Conservation (phyloP, 2,113 vertebrate species). For the Charadrius vociferus region DNA sequence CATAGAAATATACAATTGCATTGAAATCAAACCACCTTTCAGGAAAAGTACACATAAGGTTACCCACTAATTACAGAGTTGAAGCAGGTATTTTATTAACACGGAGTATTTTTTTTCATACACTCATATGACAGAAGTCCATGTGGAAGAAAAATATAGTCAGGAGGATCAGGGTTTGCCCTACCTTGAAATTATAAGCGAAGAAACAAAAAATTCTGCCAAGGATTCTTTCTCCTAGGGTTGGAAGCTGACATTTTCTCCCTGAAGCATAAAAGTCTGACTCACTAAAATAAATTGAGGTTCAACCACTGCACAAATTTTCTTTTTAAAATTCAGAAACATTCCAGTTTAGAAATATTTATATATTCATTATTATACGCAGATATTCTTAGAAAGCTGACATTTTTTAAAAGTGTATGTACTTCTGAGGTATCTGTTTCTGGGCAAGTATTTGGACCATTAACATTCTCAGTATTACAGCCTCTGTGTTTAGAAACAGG, state of each 20-base stretch:
- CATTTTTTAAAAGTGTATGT: background rate
- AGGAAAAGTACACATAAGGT: background rate
- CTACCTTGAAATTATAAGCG: background rate
- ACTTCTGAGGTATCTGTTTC: background rate
- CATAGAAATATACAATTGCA: rapidly evolving
- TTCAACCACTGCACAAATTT: background rate
- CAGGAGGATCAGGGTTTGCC: background rate
- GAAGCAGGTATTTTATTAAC: background rate
- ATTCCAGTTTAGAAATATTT: background rate
- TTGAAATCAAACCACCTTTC: background rate
- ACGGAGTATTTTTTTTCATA: background rate
- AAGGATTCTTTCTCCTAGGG: background rate
- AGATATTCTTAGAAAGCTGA: background rate
- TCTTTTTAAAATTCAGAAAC: background rate
- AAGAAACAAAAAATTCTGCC: background rate
- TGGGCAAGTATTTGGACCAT: background rate
- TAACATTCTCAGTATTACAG: background rate
- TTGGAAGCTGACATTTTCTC: background rate
- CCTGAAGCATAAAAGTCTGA: background rate
- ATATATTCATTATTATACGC: background rate
- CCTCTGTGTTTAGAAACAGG: background rate
- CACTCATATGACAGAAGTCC: background rate
- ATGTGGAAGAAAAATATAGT: background rate
- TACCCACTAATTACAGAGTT: background rate
- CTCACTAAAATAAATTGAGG: background rate